Percentiles rank a stretch among this genome's conserved stretches.
Conservation (phyloP, 2,113 vertebrate species). For the Oenanthe oenanthe region DNA sequence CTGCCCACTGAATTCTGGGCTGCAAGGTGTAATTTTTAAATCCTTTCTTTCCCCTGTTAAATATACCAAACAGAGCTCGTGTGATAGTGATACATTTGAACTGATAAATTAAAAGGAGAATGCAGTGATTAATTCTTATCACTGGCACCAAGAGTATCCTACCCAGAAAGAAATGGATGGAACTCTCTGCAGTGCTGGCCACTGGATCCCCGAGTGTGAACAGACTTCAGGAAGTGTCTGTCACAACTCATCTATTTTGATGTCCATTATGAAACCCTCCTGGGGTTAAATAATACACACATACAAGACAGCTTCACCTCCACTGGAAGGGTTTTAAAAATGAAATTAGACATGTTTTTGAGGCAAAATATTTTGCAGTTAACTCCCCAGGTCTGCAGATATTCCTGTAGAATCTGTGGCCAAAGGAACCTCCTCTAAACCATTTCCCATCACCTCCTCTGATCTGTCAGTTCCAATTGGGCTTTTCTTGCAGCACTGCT, state of each 20-base stretch:
- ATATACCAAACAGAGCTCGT: not conserved
- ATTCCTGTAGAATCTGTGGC: conserved; percentile 70
- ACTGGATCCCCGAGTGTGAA: conserved; percentile 25
- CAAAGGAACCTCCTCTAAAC: conserved; percentile 75
- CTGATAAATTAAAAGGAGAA: not conserved
- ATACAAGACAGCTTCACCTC: conserved; percentile 79
- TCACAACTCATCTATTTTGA: conserved; percentile 74
- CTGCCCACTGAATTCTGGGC: not conserved
- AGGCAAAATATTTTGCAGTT: conserved; percentile 76
- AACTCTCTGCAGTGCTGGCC: not conserved
- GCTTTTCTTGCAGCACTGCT: conserved; percentile 59
- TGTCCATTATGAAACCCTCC: conserved; percentile 75
- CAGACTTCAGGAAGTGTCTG: conserved; percentile 76
- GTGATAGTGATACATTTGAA: not conserved
- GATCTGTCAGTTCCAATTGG: conserved; percentile 75
- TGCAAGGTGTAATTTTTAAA: not conserved
- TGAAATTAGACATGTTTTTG: conserved; percentile 83
- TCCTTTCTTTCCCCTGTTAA: not conserved
- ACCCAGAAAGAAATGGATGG: not conserved
- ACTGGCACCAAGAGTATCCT: not conserved
- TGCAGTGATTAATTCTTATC: not conserved
- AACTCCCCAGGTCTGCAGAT: conserved; percentile 67
- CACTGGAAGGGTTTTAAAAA: conserved; percentile 76
- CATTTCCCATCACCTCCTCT: conserved; percentile 74
- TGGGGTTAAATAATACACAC: conserved; percentile 72